Conservation (phyloP, 2,113 vertebrate species). For the Hemichromis elongatus region DNA sequence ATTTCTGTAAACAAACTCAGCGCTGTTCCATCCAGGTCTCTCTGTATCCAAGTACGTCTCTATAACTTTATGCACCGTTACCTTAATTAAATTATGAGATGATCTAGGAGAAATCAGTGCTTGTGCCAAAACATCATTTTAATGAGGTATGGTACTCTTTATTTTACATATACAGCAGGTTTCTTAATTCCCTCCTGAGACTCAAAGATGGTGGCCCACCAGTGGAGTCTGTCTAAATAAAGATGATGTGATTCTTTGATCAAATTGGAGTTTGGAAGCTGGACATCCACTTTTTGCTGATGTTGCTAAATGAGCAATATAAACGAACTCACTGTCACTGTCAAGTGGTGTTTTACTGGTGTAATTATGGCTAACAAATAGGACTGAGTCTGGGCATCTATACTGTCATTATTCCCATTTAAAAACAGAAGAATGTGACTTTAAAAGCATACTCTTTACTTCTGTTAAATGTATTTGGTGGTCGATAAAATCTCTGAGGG, state of each 20-base stretch:
- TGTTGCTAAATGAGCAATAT: neutral
- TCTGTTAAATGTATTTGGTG: neutral
- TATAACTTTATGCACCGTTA: neutral
- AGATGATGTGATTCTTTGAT: neutral
- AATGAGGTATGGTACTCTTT: conserved; percentile 13
- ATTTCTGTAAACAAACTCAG: neutral
- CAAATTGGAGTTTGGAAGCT: neutral
- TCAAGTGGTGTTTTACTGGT: neutral
- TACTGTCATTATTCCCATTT: neutral
- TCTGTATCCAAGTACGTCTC: neutral
- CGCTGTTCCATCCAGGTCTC: neutral
- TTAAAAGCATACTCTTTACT: neutral
- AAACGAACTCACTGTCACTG: neutral
- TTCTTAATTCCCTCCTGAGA: neutral
- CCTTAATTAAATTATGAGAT: neutral
- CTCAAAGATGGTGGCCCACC: neutral
- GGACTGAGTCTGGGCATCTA: neutral
- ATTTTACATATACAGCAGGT: neutral
- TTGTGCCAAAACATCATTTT: neutral
- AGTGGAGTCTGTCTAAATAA: neutral
- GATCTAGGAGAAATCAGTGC: neutral
- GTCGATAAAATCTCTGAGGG: accelerated
- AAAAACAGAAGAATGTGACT: neutral
- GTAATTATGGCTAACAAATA: neutral
- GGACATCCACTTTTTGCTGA: neutral